These are phyloP conservation scores for Vicugna pacos DNA, from an alignment of 2,113 vertebrate genomes.

Conservation along the genomic window DNA sequence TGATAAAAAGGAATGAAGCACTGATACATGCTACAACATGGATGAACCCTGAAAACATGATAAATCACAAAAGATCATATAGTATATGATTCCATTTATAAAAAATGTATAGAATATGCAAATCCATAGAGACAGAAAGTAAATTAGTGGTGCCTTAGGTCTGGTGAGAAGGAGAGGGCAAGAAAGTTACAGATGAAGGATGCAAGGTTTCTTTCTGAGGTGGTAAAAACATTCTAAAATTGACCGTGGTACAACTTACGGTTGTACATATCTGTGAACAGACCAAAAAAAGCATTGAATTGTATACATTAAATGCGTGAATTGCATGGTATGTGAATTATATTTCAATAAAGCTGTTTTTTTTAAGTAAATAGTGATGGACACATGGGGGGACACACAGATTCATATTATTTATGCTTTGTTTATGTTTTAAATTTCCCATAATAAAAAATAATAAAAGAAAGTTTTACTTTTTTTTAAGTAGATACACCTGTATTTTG, in stretches of 20 bases:
- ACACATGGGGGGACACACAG: background rate
- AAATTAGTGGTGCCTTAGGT: background rate
- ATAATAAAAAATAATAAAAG: background rate
- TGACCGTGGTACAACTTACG: background rate
- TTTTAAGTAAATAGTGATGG: background rate
- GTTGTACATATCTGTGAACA: background rate
- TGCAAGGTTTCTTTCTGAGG: background rate
- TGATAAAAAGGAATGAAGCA: background rate
- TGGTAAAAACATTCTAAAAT: conserved; percentile 17
- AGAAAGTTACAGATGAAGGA: background rate
- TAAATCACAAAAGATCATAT: background rate
- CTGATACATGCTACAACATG: background rate
- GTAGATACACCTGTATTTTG: background rate
- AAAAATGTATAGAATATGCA: background rate
- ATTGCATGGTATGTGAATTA: background rate
- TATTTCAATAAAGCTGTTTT: background rate
- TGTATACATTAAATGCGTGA: background rate
- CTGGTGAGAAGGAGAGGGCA: background rate
- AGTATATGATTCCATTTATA: background rate
- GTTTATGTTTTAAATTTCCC: background rate
- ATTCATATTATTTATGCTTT: background rate
- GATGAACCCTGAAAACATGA: background rate
- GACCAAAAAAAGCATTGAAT: background rate
- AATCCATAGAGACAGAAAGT: background rate
- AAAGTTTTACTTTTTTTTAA: background rate